Percentiles rank a stretch among this genome's conserved stretches.
These are phyloP conservation scores for Chascanopsetta lugubris DNA, from an alignment of 2,113 vertebrate species.

Conservation along the genomic window DNA sequence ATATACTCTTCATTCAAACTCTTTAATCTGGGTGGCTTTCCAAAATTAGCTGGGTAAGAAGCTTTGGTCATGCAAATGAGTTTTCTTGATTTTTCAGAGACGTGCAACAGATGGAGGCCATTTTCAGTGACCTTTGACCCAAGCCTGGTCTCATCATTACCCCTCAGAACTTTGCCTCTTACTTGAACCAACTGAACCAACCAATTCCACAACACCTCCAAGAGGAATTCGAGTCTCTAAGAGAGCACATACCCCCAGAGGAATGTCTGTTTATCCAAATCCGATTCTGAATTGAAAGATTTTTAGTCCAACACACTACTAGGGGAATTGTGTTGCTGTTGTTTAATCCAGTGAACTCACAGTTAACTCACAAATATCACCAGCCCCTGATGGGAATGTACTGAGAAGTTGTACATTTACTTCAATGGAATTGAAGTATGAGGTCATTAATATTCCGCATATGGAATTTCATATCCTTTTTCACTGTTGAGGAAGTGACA, in stretches of 20 bases:
- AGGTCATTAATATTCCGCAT: constrained; percentile 28
- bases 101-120: constrained; percentile 57
- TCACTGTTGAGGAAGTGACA: constrained; percentile 46
- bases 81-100: constrained; percentile 38
- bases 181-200: neutral
- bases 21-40: constrained; percentile 20
- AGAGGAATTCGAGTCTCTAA: no score
- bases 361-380: constrained; percentile 18
- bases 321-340: no score
- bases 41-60: constrained; percentile 23
- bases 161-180: constrained; percentile 28
- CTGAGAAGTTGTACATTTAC: neutral
- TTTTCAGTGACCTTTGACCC: constrained; percentile 41
- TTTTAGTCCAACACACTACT: no score
- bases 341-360: neutral
- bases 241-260: no score
- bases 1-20: constrained; percentile 42
- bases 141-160: neutral
- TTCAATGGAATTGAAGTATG: constrained; percentile 9
- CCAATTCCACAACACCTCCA: constrained; percentile 37
- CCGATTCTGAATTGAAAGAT: no score
- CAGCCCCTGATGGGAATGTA: no score
- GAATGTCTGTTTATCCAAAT: no score
- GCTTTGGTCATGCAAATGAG: constrained; percentile 27
- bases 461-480: constrained; percentile 16